A percentile compares a stretch with the other conserved stretches of the same genome.
Evolutionary conservation across 2,888 invertebrate species (phyloP).

Genomic region (Herminia tarsipennalis): DNA sequence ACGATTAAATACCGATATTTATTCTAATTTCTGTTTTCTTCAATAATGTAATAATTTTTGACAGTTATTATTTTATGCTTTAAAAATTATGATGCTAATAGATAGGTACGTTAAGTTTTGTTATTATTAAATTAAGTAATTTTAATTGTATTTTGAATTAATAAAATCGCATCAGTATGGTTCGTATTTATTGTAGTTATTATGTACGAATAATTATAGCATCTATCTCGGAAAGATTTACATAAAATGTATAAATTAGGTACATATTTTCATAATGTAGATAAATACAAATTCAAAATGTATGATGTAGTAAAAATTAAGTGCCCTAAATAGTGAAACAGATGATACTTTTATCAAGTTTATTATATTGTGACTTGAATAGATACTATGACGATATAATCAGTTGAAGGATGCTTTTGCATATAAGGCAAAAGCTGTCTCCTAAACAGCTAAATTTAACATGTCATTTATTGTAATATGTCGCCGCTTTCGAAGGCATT

Average conservation of each 20-base stretch:
- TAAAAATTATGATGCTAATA: too few species aligned
- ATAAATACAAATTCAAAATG: slow-evolving; percentile 5
- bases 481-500: too few species aligned
- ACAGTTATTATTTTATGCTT: too few species aligned
- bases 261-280: slow-evolving; percentile 29
- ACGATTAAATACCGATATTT: too few species aligned
- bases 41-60: too few species aligned
- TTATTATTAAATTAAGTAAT: neutral
- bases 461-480: too few species aligned
- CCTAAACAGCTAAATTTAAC: too few species aligned
- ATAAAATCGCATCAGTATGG: too few species aligned
- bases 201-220: slow-evolving; percentile 7
- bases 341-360: neutral
- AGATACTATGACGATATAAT: neutral
- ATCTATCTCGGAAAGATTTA: slow-evolving; percentile 8
- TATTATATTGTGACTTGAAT: neutral
- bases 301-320: neutral
- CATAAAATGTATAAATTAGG: neutral
- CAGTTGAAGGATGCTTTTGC: too few species aligned
- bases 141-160: neutral
- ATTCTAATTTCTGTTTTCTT: too few species aligned
- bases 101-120: too few species aligned
- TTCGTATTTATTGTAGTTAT: slow-evolving; percentile 12
- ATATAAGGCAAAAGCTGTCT: too few species aligned
- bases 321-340: neutral